phyloP scores from a whole-genome alignment of 2,113 vertebrate genomes.

The Pagrus major region DNA sequence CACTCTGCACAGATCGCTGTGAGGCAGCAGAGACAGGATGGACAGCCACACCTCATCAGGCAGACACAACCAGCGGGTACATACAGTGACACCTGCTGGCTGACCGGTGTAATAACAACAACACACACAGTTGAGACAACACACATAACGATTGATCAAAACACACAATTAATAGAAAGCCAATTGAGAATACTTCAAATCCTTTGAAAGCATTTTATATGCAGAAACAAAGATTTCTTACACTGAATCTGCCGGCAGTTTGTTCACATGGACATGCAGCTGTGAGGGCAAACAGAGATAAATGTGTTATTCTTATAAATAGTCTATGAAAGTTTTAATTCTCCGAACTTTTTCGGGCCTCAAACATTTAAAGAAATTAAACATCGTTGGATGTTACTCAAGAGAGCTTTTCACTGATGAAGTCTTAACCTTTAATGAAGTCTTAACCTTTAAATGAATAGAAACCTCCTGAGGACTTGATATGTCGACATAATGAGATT shows the following conservation, averaged over 20 bases:
- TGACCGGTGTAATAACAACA: conserved; percentile 7
- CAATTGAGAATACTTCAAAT: background rate
- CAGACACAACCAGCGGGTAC: conserved; percentile 67
- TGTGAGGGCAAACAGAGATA: background rate
- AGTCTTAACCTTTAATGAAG: background rate
- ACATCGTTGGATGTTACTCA: too few relatives aligned
- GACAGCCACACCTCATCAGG: conserved; percentile 79
- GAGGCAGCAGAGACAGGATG: conserved; percentile 73
- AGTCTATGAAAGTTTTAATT: background rate
- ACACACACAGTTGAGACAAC: background rate
- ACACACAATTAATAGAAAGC: background rate
- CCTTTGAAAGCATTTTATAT: background rate
- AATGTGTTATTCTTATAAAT: background rate
- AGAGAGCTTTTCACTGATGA: background rate
- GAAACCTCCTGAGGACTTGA: background rate
- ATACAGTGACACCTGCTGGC: conserved; percentile 38
- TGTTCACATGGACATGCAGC: background rate
- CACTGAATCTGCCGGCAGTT: background rate
- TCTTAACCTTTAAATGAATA: background rate
- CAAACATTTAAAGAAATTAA: background rate
- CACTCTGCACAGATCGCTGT: conserved; percentile 61
- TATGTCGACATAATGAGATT: background rate
- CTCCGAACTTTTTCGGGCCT: too few relatives aligned
- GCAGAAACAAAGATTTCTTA: conserved; percentile 4
- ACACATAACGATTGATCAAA: background rate